Percentiles rank a stretch among this genome's conserved stretches.
Evolutionary conservation across 2,797 vertebrate species (phyloP).

Genomic region (Antrozous pallidus): DNA sequence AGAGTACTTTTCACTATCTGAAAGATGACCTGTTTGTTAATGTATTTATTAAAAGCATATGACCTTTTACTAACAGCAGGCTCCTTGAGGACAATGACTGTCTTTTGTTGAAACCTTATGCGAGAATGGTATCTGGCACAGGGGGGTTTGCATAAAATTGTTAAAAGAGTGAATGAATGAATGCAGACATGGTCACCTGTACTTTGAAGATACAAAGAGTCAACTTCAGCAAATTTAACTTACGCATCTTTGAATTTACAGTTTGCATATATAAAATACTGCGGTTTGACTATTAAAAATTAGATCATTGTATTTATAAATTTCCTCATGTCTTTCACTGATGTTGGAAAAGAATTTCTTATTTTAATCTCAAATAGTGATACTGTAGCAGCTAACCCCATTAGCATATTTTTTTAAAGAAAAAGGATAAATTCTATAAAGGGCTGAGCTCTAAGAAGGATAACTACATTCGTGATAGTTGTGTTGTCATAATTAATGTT

Average conservation of each 20-base stretch:
- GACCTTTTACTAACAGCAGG: not conserved
- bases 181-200: not conserved
- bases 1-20: not conserved
- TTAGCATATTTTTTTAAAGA: not conserved
- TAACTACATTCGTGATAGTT: not conserved
- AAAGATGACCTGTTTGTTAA: not conserved
- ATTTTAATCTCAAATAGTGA: conserved; percentile 41
- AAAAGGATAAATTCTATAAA: not conserved
- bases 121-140: not conserved
- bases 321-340: not conserved
- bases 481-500: not conserved
- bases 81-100: not conserved
- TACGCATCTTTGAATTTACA: not conserved
- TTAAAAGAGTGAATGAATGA: not conserved
- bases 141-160: not conserved
- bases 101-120: not conserved
- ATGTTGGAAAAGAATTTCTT: conserved; percentile 43
- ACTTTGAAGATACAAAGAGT: not conserved
- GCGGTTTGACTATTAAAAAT: not conserved
- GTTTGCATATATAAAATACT: not conserved
- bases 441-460: not conserved
- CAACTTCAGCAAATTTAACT: not conserved
- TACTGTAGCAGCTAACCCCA: not conserved
- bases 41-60: not conserved
- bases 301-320: not conserved